A percentile compares a stretch with the other conserved stretches of the same genome.
These are phyloP conservation scores for Chloroceryle aenea DNA, from an alignment of 2,113 vertebrate genomes.

Conservation along the genomic window DNA sequence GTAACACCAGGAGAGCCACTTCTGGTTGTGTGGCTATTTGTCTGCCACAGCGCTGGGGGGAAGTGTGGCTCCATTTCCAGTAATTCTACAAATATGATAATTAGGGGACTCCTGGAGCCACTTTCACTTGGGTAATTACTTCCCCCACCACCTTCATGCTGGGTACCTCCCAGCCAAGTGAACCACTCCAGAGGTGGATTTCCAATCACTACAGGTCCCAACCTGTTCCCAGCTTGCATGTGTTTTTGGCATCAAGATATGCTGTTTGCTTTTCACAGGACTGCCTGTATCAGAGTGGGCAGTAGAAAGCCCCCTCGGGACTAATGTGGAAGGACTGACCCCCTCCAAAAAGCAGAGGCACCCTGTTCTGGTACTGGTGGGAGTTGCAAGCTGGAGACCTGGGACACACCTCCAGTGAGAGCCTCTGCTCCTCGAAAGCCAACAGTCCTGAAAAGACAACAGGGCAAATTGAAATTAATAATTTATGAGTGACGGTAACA, in stretches of 20 bases:
- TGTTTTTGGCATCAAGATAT: not conserved
- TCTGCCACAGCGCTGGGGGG: not conserved
- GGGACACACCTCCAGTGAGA: not conserved
- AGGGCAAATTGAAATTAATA: constrained; percentile 11
- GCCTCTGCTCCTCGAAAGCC: not conserved
- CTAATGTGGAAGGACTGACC: not conserved
- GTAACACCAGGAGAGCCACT: not conserved
- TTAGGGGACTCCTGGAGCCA: not conserved
- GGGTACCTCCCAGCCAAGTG: not conserved
- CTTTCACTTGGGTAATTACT: not conserved
- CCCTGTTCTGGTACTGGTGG: accelerated
- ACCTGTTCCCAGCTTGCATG: accelerated
- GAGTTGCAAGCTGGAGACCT: not conserved
- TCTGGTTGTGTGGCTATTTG: not conserved
- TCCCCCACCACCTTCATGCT: not conserved
- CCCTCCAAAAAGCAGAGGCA: not conserved
- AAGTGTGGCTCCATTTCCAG: not conserved
- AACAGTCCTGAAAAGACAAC: not conserved
- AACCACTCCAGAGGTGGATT: not conserved
- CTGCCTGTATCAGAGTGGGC: not conserved
- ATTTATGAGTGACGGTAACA: constrained; percentile 48
- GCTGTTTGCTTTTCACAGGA: not conserved
- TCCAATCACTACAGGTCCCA: not conserved
- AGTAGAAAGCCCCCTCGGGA: not conserved
- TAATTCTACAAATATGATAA: not conserved